These are phyloP conservation scores for Cavia aperea DNA, from an alignment of 2,113 vertebrate species.

Conservation along the genomic window DNA sequence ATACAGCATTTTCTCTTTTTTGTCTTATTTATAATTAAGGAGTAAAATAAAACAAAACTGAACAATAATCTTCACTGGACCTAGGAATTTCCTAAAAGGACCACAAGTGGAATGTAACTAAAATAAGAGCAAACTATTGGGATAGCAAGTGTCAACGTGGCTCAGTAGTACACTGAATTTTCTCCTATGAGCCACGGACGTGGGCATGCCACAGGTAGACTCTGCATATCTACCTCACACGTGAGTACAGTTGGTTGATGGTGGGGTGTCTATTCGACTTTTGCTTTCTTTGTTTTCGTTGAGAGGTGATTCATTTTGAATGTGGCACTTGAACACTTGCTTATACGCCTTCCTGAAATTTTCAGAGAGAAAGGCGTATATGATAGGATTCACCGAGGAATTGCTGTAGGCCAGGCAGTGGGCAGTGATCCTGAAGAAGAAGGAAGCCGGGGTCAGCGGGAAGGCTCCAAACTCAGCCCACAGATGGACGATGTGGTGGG, in stretches of 20 bases:
- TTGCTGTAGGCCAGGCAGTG: slow-evolving; percentile 99
- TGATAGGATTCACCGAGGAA: slow-evolving; percentile 96
- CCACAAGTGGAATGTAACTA: not conserved
- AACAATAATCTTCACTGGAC: not conserved
- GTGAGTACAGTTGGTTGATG: slow-evolving; percentile 91
- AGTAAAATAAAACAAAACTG: slow-evolving; percentile 17
- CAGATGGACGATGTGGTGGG: slow-evolving; percentile 91
- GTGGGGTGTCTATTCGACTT: slow-evolving; percentile 84
- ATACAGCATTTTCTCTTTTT: not conserved
- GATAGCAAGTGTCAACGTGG: not conserved
- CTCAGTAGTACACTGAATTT: not conserved
- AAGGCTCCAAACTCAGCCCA: slow-evolving; percentile 96
- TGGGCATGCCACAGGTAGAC: not conserved
- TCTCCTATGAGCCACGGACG: not conserved
- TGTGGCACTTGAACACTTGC: slow-evolving; percentile 92
- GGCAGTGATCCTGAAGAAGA: slow-evolving; percentile 87
- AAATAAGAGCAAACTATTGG: not conserved
- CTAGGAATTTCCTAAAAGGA: slow-evolving; percentile 10
- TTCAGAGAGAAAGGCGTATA: slow-evolving; percentile 96
- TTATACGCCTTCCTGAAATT: slow-evolving; percentile 97
- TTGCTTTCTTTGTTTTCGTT: slow-evolving; percentile 83
- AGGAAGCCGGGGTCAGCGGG: slow-evolving; percentile 93
- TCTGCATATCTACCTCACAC: slow-evolving; percentile 76
- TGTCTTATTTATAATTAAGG: slow-evolving; percentile 19
- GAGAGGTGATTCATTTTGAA: slow-evolving; percentile 72